Evolutionary conservation across 2,888 invertebrate genomes (phyloP).

Genomic region (Argynnis bischoffii): DNA sequence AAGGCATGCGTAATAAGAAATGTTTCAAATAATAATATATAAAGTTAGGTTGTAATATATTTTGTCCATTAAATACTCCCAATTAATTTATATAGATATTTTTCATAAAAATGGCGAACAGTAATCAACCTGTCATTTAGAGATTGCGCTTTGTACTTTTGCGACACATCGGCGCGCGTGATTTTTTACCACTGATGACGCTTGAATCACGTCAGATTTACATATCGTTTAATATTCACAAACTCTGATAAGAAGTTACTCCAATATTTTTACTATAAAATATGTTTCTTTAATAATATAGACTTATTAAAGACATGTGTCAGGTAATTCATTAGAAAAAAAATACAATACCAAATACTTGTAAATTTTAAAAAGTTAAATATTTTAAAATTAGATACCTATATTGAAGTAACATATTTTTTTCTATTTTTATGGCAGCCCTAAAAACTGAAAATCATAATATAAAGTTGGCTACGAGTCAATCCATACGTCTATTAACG

Average conservation of each 20-base stretch:
- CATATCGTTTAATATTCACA: background rate
- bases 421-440: slow-evolving; percentile 17
- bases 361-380: too few species aligned
- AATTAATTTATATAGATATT: background rate
- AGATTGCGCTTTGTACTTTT: slow-evolving; percentile 16
- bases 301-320: too few species aligned
- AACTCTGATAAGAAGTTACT: background rate
- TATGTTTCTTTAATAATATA: too few species aligned
- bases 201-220: background rate
- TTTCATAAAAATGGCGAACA: background rate
- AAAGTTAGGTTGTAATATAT: too few species aligned
- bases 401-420: background rate
- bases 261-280: background rate
- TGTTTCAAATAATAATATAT: too few species aligned
- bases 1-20: too few species aligned
- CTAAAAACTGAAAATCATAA: slow-evolving; percentile 20
- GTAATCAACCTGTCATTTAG: background rate
- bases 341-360: too few species aligned
- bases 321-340: too few species aligned
- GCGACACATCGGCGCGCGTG: slow-evolving; percentile 7
- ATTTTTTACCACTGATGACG: slow-evolving; percentile 1
- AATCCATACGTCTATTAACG: slow-evolving; percentile 61
- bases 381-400: too few species aligned
- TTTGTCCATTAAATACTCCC: too few species aligned
- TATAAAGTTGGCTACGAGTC: slow-evolving; percentile 28